A percentile compares a stretch with the other conserved stretches of the same genome.
These are phyloP conservation scores for Lysandra bellargus DNA, from an alignment of 2,888 invertebrate species.

Conservation along the genomic window DNA sequence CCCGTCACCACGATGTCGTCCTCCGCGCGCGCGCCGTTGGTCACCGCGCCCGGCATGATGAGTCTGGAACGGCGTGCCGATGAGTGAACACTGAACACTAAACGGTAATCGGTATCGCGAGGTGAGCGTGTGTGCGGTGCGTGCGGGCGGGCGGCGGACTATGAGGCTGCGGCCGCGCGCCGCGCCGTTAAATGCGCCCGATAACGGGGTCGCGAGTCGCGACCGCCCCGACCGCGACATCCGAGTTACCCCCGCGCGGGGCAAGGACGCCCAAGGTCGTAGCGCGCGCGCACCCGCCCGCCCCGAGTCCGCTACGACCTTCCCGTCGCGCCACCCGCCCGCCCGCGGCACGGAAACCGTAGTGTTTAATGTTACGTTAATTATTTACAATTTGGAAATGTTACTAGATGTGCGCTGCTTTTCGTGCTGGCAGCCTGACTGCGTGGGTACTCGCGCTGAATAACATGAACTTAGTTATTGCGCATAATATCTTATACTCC, in stretches of 20 bases:
- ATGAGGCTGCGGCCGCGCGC: constrained; percentile 54
- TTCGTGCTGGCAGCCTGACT: too few species aligned
- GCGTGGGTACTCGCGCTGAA: too few species aligned
- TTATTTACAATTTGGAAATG: not conserved
- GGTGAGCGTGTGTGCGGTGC: constrained; percentile 34
- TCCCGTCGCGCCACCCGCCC: constrained; percentile 37
- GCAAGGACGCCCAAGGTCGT: constrained; percentile 73
- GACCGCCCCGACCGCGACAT: constrained; percentile 52
- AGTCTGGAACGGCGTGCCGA: constrained; percentile 50
- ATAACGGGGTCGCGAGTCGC: constrained; percentile 66
- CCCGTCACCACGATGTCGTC: constrained; percentile 91
- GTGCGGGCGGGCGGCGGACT: constrained; percentile 51
- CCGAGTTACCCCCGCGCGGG: constrained; percentile 59
- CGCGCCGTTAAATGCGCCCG: constrained; percentile 64
- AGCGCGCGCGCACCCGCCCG: constrained; percentile 48
- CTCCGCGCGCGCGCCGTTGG: constrained; percentile 56
- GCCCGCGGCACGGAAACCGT: not conserved
- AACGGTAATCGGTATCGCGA: not conserved
- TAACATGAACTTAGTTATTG: too few species aligned
- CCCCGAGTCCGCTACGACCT: constrained; percentile 56
- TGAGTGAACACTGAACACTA: constrained; percentile 26
- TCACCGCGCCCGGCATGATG: constrained; percentile 64
- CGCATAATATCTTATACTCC: too few species aligned
- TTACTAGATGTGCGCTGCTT: too few species aligned
- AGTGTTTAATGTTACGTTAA: not conserved